Conservation (phyloP, 2,113 vertebrate genomes). For the Clarias batrachus region DNA sequence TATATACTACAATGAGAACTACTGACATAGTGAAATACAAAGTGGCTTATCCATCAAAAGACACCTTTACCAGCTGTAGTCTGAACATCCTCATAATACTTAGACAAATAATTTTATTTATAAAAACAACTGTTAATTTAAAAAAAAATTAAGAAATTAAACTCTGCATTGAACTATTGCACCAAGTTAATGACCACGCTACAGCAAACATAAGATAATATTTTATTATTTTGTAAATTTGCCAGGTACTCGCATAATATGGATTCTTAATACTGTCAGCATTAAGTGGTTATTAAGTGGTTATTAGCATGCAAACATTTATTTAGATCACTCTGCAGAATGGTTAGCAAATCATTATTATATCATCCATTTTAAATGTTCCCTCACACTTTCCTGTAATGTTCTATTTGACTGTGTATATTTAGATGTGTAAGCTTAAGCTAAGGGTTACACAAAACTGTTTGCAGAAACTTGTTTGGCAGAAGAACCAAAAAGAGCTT, state of each 20-base stretch:
- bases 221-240: not conserved
- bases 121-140: not conserved
- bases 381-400: not conserved
- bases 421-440: not conserved
- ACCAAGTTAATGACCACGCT: not conserved
- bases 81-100: not conserved
- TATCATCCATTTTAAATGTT: not conserved
- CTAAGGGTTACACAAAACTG: not conserved
- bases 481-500: not conserved
- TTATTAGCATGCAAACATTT: not conserved
- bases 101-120: not conserved
- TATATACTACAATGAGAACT: not conserved
- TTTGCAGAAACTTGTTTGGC: not conserved
- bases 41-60: not conserved
- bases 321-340: not conserved
- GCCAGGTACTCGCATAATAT: not conserved
- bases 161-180: not conserved
- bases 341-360: not conserved
- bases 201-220: not conserved
- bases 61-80: not conserved
- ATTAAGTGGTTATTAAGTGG: not conserved
- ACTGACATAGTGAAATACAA: constrained; percentile 2
- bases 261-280: not conserved
- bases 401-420: not conserved
- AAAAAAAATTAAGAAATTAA: not conserved